Conservation (phyloP, 2,888 invertebrate species). For the Tipula helvola region DNA sequence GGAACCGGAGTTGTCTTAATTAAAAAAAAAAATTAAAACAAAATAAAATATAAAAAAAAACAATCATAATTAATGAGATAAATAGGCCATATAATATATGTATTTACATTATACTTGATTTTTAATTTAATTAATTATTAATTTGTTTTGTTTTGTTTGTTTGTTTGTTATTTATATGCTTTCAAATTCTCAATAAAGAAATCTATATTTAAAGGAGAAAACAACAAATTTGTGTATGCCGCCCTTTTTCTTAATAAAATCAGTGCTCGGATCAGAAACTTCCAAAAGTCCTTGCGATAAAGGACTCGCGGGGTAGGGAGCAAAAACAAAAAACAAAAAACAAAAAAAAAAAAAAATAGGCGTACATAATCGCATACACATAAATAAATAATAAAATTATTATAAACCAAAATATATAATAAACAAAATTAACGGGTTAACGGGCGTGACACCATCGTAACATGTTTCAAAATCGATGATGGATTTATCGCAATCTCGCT, state of each 20-base stretch:
- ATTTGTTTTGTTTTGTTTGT: background rate
- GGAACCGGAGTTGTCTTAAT: background rate
- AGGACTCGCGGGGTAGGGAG: background rate
- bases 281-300: background rate
- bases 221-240: background rate
- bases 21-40: background rate
- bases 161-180: background rate
- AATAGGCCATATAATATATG: background rate
- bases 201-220: background rate
- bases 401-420: background rate
- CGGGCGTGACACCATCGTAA: conserved; percentile 26
- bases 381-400: background rate
- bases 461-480: conserved; percentile 26
- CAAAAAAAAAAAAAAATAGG: background rate
- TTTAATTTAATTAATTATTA: background rate
- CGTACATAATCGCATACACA: background rate
- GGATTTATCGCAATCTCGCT: conserved; percentile 18
- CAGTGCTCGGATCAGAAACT: background rate
- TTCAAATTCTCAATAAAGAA: background rate
- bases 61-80: background rate
- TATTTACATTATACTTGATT: conserved; percentile 4
- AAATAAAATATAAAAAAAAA: too few relatives aligned
- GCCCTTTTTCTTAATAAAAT: background rate
- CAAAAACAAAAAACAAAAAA: background rate
- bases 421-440: conserved; percentile 24